These are phyloP conservation scores for Hermaeophaga mercurialis DNA, from an alignment of 2,888 invertebrate species.

Conservation along the genomic window DNA sequence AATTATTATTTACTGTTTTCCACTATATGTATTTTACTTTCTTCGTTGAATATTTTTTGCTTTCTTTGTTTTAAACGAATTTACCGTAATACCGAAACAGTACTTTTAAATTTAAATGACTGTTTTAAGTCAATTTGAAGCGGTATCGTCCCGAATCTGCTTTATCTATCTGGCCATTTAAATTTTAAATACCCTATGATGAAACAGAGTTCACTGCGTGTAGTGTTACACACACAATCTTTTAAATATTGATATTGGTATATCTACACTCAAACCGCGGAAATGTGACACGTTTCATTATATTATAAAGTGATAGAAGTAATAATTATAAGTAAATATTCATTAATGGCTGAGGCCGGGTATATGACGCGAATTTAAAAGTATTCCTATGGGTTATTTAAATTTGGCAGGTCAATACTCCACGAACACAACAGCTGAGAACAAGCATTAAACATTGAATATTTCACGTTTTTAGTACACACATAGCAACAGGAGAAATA, in stretches of 20 bases:
- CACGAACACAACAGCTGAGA: slow-evolving; percentile 19
- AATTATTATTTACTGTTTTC: too few relatives aligned
- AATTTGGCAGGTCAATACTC: slow-evolving; percentile 23
- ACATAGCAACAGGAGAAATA: slow-evolving; percentile 22
- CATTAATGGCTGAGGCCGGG: too few relatives aligned
- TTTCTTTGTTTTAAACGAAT: background rate
- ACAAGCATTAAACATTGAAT: background rate
- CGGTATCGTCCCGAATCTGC: background rate
- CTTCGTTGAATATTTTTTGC: too few relatives aligned
- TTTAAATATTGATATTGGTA: background rate
- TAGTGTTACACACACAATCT: slow-evolving; percentile 2
- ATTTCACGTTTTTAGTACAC: slow-evolving; percentile 10
- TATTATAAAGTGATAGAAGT: too few relatives aligned
- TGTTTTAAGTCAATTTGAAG: background rate
- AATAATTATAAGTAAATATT: too few relatives aligned
- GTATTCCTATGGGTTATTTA: slow-evolving; percentile 11
- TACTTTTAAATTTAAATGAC: background rate
- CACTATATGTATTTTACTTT: too few relatives aligned
- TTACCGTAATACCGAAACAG: background rate
- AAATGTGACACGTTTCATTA: background rate
- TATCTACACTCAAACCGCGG: too few relatives aligned
- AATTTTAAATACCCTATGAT: slow-evolving; percentile 11
- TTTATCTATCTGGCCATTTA: slow-evolving; percentile 8
- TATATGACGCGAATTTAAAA: too few relatives aligned
- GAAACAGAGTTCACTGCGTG: slow-evolving; percentile 7